phyloP scores from a whole-genome alignment of 2,888 invertebrate genomes.

The Ypsolopha scabrella region DNA sequence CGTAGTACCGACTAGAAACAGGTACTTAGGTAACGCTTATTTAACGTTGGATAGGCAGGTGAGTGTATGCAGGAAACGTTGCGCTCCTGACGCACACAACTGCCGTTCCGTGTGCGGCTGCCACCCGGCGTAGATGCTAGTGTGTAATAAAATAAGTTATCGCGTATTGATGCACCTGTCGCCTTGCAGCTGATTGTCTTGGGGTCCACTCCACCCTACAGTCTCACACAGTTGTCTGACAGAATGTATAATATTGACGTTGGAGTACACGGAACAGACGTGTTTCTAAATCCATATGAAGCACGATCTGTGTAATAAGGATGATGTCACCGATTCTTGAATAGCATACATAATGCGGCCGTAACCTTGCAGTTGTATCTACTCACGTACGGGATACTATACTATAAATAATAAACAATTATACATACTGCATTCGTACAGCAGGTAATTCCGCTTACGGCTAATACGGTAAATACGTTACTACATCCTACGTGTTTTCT shows the following conservation, averaged over 20 bases:
- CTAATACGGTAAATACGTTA: too few species aligned
- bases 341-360: slow-evolving; percentile 20
- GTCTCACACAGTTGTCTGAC: too few species aligned
- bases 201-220: too few species aligned
- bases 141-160: neutral
- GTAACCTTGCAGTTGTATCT: slow-evolving; percentile 20
- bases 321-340: slow-evolving; percentile 19
- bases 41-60: slow-evolving; percentile 2
- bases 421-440: too few species aligned
- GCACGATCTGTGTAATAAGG: neutral
- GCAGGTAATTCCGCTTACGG: too few species aligned
- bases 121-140: neutral
- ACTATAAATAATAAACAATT: too few species aligned
- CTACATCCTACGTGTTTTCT: too few species aligned
- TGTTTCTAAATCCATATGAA: too few species aligned
- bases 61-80: slow-evolving; percentile 1
- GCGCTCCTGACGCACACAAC: neutral
- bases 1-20: slow-evolving; percentile 12
- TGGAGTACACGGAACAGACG: too few species aligned
- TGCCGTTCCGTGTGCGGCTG: neutral
- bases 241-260: too few species aligned
- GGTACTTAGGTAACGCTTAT: slow-evolving; percentile 3
- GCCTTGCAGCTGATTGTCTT: slow-evolving; percentile 1
- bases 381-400: too few species aligned
- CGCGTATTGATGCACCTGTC: slow-evolving; percentile 1